Evolutionary conservation across 1,140 invertebrate species (phyloP).

Genomic region (Lordiphosa stackelbergi): DNA sequence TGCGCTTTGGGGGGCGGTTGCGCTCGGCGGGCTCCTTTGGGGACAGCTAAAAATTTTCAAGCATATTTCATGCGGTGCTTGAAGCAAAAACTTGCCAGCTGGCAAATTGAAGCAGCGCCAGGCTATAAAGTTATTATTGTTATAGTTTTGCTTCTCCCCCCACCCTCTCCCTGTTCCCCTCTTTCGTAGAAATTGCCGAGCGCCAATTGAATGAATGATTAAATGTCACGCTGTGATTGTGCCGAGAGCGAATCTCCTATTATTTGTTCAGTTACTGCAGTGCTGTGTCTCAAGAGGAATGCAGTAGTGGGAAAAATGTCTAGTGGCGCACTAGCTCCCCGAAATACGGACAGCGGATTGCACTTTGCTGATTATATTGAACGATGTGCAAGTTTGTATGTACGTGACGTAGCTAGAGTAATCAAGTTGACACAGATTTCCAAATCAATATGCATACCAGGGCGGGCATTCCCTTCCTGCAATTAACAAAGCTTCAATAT

Average conservation of each 20-base stretch:
- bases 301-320: conserved; percentile 53
- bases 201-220: conserved; percentile 40
- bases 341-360: conserved; percentile 18
- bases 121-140: conserved; percentile 23
- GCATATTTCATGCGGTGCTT: conserved; percentile 17
- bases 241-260: conserved; percentile 45
- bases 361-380: conserved; percentile 67
- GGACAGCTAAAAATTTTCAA: conserved; percentile 34
- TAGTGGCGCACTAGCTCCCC: conserved; percentile 39
- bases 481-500: not conserved
- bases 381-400: conserved; percentile 26
- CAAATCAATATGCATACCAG: conserved; percentile 50
- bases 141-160: conserved; percentile 19
- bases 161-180: not conserved
- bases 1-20: conserved; percentile 13
- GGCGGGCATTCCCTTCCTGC: conserved; percentile 2
- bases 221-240: conserved; percentile 67
- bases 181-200: not conserved
- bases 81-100: conserved; percentile 35
- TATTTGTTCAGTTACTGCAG: conserved; percentile 23
- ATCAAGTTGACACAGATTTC: conserved; percentile 71
- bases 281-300: conserved; percentile 61
- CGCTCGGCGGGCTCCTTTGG: too few relatives aligned
- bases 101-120: conserved; percentile 43
- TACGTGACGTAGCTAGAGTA: conserved; percentile 38